phyloP scores from a whole-genome alignment of 2,797 vertebrate genomes.

The Paedocypris micromegethes region DNA sequence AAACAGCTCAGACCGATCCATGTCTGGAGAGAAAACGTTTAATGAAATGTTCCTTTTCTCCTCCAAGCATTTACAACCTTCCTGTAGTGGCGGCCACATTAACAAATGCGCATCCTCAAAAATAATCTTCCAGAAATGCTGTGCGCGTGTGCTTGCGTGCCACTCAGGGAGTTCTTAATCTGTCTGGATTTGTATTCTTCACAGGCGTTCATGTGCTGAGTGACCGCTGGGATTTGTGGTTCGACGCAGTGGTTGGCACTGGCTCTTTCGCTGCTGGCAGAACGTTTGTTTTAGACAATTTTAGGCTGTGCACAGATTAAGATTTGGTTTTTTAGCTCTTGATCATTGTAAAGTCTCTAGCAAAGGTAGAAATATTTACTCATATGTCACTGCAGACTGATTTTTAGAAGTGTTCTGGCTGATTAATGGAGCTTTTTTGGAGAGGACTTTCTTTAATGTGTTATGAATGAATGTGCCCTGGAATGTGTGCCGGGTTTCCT shows the following conservation, averaged over 20 bases:
- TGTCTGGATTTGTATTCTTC: constrained; percentile 29
- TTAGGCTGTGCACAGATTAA: not conserved
- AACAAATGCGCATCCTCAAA: constrained; percentile 7
- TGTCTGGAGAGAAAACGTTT: constrained; percentile 22
- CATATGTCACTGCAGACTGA: no score
- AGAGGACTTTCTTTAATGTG: no score
- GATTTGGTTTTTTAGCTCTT: no score
- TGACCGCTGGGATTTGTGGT: constrained; percentile 13
- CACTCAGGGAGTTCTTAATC: constrained; percentile 20
- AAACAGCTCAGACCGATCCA: constrained; percentile 28
- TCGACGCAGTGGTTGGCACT: constrained; percentile 9
- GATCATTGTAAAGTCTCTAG: not conserved
- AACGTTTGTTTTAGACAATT: constrained; percentile 3
- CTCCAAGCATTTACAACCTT: not conserved
- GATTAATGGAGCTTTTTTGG: no score
- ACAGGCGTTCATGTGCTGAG: constrained; percentile 19
- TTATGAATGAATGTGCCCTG: no score
- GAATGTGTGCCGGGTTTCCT: no score
- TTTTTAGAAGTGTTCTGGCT: no score
- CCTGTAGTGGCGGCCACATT: constrained; percentile 11
- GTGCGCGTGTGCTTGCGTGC: not conserved
- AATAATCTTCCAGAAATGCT: constrained; percentile 1
- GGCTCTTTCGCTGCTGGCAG: constrained; percentile 11
- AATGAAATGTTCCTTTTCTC: constrained; percentile 31
- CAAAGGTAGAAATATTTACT: no score